Evolutionary conservation across 2,797 vertebrate genomes (phyloP), one percentile per base, ranked within the genome.

Genomic region (Tragelaphus oryx): DNA sequence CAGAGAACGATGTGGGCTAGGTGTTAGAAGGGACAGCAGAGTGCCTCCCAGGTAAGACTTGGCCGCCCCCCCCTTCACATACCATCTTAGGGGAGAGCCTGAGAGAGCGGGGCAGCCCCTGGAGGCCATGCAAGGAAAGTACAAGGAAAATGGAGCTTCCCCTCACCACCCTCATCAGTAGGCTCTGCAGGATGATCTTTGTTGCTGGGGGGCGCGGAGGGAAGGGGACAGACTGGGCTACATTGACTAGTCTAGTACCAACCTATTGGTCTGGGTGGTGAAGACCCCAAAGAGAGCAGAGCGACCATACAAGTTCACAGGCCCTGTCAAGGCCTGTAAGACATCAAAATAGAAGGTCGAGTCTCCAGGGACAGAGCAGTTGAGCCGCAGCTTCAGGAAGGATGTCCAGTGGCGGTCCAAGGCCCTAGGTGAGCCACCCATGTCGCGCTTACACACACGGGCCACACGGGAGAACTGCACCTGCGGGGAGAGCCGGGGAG

Each of bases 371-470:
- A 99, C 98, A 0, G 99, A 99, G 97, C 99, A 99, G 97, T 99
- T 99, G 85, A 99, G 99, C 55, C 99, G 99, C 9, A 99, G 99
- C 98, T 99, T 99, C 88, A 99, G 99, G 98, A 99, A 99, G 0
- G 99, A 99, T 0, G 99, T 99, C 99, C 99, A 99, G 96, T 99
- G 99, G 3, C 99, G 99, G 91, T 99, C 99, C 96, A 99, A 98
- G 89, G 99, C 99, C 80, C 99, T 97, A 0, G 99, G 99, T 0
- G 99, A 99, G 3, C 99, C 99, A 0, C 99, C 99, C 30, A 99
- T 99, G 98, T 99, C 99, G 0, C 99, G 99, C 98, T 99, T 99
- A 87, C 99, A 99, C 18, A 99, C 99, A 0, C 99, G 99, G 0
- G 98, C 99, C 30, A 99, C 99, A 7, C 99, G 98, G 26, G 99